Evolutionary conservation across 1,140 invertebrate species (phyloP), one percentile per base, ranked within the genome.

Genomic region (Acromyrmex charruanus): DNA sequence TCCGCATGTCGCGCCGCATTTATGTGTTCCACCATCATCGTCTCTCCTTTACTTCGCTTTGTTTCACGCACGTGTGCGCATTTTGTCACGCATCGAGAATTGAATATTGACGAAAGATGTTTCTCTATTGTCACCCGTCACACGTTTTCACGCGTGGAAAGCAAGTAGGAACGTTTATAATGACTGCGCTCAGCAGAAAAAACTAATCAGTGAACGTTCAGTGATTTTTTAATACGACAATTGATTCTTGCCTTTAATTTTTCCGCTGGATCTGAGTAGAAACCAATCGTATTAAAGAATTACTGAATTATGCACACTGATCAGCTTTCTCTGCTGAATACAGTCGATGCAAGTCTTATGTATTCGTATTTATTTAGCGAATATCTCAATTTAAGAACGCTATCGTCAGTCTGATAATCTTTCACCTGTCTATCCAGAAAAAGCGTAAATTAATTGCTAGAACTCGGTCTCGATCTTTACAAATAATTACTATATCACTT

Each of bases 41-140:
- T 14, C 18, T 39, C 18, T 69, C 14, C 25, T 18, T 35, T 10
- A 16, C 18, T 59, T 6, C 18, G 31, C 49, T 55, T 71, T 81
- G 65, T 71, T 58, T 71, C 31, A 44, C n/a, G n/a, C 63, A 80
- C 49, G 68, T 51, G 80, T 39, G 80, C 55, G n/a, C 49, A 31
- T 59, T 82, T 59, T 59, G 53, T 72, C 68, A 39, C 79, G 35
- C 53, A 49, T 72, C 53, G 79, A 53, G 69, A 82, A 72, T 82
- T 82, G 53, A 72, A 82, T 82, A 72, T 82, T 53, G 65, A 81
- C 39, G 66, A 31, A 59, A 82, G 53, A 44, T n/a, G 68, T 31
- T 72, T 28, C 35, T 0, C 31, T 59, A 59, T 31, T 72, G 12
- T 25, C 12, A 12, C 12, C 16, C 49, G 51, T 79, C 63, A 31